Evolutionary conservation across 2,113 vertebrate species (phyloP), one percentile per base, ranked within the genome.

Genomic region (Eupsittula cactorum): DNA sequence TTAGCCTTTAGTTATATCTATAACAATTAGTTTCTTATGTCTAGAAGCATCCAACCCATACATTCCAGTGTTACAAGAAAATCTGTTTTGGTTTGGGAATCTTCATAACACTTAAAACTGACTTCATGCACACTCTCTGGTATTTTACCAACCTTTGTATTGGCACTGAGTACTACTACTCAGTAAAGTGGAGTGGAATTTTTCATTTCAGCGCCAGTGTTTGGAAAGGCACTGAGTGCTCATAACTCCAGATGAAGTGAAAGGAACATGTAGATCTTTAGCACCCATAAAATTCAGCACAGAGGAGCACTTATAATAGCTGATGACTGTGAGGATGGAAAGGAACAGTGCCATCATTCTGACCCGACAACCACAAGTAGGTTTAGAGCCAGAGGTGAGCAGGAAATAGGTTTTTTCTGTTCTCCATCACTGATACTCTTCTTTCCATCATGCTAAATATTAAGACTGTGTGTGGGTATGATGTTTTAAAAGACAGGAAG

Each of bases 121-220:
- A 76, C 31, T 90, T 93, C 31, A 18, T 29, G 37, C 31, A 23
- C 60, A 86, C 11, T 6, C 14, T 9, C 27, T 69, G 59, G 41
- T 90, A 69, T 88, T 97, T 90, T 88, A 93, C 75, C 82, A 92
- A 18, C 55, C 68, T 92, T 92, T 92, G 44, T 90, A 49, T 65
- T 93, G 82, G 86, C 82, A 82, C 33, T 2, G 15, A 86, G 37
- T 39, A 13, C 41, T 55, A 25, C 14, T 39, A 60, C 20, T 35
- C 67, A 80, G 49, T 60, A 90, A 75, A 85, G 47, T 7, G 14
- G 23, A 94, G 57, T 88, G 82, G 63, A 96, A 93, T 92, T 87
- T 91, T 82, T 94, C 65, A 75, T 92, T 87, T 84, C 5, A 2
- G 55, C 19, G 59, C 42, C 78, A 55, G 12, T 42, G 35, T 81